Percentiles rank a stretch among this genome's conserved stretches.
phyloP scores from a whole-genome alignment of 2,888 invertebrate genomes.

The Lasioglossum oenotherae region DNA sequence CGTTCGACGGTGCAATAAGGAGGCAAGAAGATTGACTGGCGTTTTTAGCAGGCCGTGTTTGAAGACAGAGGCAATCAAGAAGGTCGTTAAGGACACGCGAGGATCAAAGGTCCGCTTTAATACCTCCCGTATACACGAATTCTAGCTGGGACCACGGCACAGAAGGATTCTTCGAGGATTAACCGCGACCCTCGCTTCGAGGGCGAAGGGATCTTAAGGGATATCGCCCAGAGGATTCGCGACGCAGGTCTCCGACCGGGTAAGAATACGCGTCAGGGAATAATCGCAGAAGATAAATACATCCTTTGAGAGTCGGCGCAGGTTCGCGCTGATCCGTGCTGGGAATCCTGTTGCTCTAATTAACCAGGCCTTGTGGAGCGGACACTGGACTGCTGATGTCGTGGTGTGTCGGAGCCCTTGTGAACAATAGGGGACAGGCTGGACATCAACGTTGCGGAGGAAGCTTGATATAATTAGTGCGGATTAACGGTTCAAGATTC shows the following conservation, averaged over 20 bases:
- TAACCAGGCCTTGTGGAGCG: not conserved
- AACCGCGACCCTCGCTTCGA: slow-evolving; percentile 21
- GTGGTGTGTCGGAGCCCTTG: not conserved
- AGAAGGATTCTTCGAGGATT: slow-evolving; percentile 26
- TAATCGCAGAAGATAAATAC: slow-evolving; percentile 49
- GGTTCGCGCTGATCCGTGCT: not conserved
- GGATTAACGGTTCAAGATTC: not conserved
- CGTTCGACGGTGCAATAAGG: not conserved
- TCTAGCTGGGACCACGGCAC: not conserved
- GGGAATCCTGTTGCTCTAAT: not conserved
- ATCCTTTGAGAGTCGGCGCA: not conserved
- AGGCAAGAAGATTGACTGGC: not conserved
- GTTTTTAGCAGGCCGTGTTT: not conserved
- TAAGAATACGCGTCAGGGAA: not conserved
- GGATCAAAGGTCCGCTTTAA: not conserved
- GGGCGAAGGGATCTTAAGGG: slow-evolving; percentile 21
- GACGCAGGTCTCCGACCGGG: not conserved
- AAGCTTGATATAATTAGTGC: not conserved
- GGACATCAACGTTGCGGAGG: not conserved
- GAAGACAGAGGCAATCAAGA: not conserved
- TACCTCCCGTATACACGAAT: not conserved
- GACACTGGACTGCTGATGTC: not conserved
- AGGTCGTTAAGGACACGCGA: not conserved
- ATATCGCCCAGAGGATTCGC: slow-evolving; percentile 1
- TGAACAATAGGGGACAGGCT: not conserved